phyloP scores from a whole-genome alignment of 1,140 invertebrate genomes.

The Aphaenogaster ashmeadi region DNA sequence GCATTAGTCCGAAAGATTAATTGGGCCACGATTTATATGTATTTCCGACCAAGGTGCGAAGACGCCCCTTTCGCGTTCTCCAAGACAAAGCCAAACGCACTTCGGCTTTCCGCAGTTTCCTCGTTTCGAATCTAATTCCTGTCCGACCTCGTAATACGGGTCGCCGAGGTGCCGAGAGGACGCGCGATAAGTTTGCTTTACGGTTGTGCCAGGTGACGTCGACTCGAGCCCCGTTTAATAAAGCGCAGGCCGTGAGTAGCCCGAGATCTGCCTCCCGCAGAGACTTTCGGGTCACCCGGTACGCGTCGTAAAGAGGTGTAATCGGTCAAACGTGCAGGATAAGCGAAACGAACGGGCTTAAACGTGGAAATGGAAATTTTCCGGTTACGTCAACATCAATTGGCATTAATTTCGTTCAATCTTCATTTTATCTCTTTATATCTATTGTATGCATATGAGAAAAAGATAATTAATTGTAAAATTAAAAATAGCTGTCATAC shows the following conservation, averaged over 20 bases:
- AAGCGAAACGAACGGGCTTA: slow-evolving; percentile 18
- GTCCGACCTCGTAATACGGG: slow-evolving; percentile 46
- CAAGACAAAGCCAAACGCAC: slow-evolving; percentile 47
- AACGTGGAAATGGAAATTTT: slow-evolving; percentile 8
- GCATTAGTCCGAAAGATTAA: slow-evolving; percentile 37
- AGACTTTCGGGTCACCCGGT: slow-evolving; percentile 6
- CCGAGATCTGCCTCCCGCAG: background rate
- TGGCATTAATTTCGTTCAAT: background rate
- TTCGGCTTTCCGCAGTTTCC: slow-evolving; percentile 21
- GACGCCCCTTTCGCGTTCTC: slow-evolving; percentile 58
- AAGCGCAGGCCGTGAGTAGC: slow-evolving; percentile 30
- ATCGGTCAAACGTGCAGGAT: slow-evolving; percentile 29
- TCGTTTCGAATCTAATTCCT: slow-evolving; percentile 53
- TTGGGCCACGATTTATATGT: slow-evolving; percentile 33
- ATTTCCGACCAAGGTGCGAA: slow-evolving; percentile 19
- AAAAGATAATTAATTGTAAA: background rate
- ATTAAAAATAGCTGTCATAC: background rate
- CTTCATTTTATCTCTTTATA: background rate
- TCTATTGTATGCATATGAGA: background rate
- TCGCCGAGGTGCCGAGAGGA: slow-evolving; percentile 49
- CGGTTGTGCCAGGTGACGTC: slow-evolving; percentile 41
- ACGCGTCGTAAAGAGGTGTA: background rate
- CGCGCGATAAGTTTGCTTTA: slow-evolving; percentile 58
- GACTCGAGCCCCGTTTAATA: slow-evolving; percentile 49
- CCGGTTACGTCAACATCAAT: background rate